These are phyloP conservation scores for Drosophila fuyamai DNA, from an alignment of 1,140 invertebrate genomes.

Conservation along the genomic window DNA sequence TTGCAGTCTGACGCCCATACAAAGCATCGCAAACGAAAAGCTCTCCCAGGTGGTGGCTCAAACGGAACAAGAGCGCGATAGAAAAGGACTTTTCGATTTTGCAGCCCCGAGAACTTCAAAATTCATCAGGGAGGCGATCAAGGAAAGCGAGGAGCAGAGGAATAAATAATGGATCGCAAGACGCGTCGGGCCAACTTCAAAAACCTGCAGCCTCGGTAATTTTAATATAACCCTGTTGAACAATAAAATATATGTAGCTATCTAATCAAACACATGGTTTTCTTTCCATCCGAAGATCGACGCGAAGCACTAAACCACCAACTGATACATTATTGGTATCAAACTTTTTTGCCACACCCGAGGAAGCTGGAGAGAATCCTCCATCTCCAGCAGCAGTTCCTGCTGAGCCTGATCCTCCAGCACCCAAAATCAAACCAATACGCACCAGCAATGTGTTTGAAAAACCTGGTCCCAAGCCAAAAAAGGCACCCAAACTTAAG, in stretches of 20 bases:
- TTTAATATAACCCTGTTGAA: constrained; percentile 11
- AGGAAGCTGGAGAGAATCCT: background rate
- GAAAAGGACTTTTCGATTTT: constrained; percentile 61
- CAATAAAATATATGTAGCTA: constrained; percentile 61
- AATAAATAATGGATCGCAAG: constrained; percentile 69
- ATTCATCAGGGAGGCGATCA: constrained; percentile 61
- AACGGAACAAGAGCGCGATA: constrained; percentile 63
- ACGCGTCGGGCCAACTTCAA: constrained; percentile 71
- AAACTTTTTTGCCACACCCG: constrained; percentile 34
- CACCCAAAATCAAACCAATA: constrained; percentile 43
- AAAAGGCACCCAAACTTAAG: constrained; percentile 70
- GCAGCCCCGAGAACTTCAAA: constrained; percentile 42
- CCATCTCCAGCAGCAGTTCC: background rate
- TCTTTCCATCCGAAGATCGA: constrained; percentile 40
- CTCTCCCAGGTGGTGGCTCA: constrained; percentile 22
- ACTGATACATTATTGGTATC: constrained; percentile 34
- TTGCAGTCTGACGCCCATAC: constrained; percentile 63
- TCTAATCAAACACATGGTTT: constrained; percentile 30
- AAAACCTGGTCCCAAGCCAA: constrained; percentile 47
- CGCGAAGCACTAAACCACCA: constrained; percentile 41
- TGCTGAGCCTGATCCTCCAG: constrained; percentile 1
- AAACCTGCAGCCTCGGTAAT: constrained; percentile 72
- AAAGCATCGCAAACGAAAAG: constrained; percentile 61
- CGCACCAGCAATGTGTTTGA: constrained; percentile 53
- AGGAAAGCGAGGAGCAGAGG: constrained; percentile 56